Base-by-base conservation (phyloP, 2,113 vertebrate species). In the Odontesthes bonariensis region DNA sequence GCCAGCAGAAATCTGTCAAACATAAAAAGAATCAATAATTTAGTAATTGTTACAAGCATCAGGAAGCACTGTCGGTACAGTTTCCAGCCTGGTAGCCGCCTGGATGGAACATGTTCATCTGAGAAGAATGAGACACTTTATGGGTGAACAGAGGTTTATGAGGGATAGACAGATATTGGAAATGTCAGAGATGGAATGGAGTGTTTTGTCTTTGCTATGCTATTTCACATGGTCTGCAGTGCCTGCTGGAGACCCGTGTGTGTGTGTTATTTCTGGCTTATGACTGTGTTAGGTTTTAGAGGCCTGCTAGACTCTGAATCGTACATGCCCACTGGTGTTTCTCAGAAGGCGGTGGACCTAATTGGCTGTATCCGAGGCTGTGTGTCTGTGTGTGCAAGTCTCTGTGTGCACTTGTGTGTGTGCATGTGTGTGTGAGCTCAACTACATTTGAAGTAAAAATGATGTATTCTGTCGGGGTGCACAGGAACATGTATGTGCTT, bases 151-250 rank as follows among this genome's bases (percentile, higher is more conserved):
- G 79, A 85, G 88, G 82, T 89, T 89, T 87, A 90, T 86, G 85
- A 88, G 83, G 87, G 84, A 92, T 89, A 65, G 91, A 92, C 89
- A 91, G 84, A 90, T 91, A 91, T 88, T 89, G 89, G 90, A 93
- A 90, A 92, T 91, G 90, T 91, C 90, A 89, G 88, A 82, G 88
- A 89, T 89, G 81, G 89, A 91, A 88, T 83, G 88, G 70, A 86
- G 75, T 88, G 88, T 91, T 92, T 90, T 90, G 90, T 91, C 89
- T 92, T 86, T 79, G 77, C 56, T 79, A 87, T 80, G 85, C 85
- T 91, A 75, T 91, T 89, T 91, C 90, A 90, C 84, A 86, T 86
- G 90, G 75, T 88, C 89, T 89, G 88, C 79, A 82, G 86, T 90
- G 88, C 72, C 86, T 79, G 67, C 80, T 67, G 82, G 69, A 83